Evolutionary conservation across 2,888 invertebrate species (phyloP).

Genomic region (Nudaria mundana): DNA sequence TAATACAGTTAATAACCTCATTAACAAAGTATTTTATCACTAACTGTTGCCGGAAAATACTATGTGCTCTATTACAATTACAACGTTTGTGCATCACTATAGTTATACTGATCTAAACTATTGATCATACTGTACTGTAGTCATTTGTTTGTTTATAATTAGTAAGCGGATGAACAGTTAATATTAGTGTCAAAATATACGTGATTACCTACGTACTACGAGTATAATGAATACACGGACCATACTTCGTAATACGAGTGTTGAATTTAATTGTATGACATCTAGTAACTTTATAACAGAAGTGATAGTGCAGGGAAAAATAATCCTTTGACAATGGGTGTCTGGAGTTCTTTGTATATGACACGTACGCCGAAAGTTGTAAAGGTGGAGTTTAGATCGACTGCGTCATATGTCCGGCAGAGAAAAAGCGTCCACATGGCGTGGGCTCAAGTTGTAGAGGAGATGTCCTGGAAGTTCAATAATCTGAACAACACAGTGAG

Average conservation of each 20-base stretch:
- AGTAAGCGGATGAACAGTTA: constrained; percentile 10
- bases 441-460: constrained; percentile 67
- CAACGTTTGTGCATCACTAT: constrained; percentile 40
- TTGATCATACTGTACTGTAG: constrained; percentile 24
- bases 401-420: constrained; percentile 10
- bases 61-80: constrained; percentile 52
- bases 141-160: constrained; percentile 33
- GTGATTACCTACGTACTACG: too few relatives aligned
- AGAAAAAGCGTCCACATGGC: constrained; percentile 48
- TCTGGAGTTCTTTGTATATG: constrained; percentile 9
- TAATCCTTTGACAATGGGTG: constrained; percentile 24
- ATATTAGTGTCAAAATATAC: constrained; percentile 11
- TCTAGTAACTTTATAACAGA: constrained; percentile 33
- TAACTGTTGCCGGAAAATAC: constrained; percentile 51
- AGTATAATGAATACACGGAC: constrained; percentile 9
- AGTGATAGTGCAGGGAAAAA: constrained; percentile 28
- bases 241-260: constrained; percentile 11
- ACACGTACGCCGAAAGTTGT: constrained; percentile 1
- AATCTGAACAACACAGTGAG: constrained; percentile 44
- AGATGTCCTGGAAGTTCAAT: constrained; percentile 52
- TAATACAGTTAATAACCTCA: too few relatives aligned
- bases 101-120: constrained; percentile 39
- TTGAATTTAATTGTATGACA: constrained; percentile 39
- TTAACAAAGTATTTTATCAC: too few relatives aligned
- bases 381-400: constrained; percentile 13